These are phyloP conservation scores for Yoshiicerus persimilis DNA, from an alignment of 1,140 invertebrate genomes.

Conservation along the genomic window DNA sequence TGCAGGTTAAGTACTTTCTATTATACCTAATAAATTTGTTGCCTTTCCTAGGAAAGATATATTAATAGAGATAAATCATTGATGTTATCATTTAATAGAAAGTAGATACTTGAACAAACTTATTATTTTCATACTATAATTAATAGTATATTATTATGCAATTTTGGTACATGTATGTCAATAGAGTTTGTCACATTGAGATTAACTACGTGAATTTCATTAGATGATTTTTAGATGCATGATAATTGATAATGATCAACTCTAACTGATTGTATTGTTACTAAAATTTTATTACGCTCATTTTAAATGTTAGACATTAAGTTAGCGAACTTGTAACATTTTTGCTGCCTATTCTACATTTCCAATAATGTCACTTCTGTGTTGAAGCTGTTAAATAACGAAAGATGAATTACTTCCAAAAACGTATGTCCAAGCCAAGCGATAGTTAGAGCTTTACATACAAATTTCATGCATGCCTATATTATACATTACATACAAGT, in stretches of 20 bases:
- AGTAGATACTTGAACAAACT: background rate
- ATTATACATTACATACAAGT: background rate
- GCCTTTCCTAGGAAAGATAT: background rate
- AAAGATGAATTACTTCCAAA: background rate
- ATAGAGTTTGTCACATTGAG: background rate
- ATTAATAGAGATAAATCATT: background rate
- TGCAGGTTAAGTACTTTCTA: background rate
- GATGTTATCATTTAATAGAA: background rate
- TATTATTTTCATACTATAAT: background rate
- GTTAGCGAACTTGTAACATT: background rate
- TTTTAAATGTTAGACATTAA: background rate
- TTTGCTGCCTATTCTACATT: background rate
- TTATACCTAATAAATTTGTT: background rate
- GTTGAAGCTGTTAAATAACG: background rate
- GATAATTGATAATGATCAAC: too few relatives aligned
- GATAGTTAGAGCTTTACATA: constrained; percentile 1
- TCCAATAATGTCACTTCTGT: background rate
- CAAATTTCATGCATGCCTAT: background rate
- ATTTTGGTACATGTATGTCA: background rate
- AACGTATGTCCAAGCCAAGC: background rate
- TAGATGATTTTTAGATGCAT: background rate
- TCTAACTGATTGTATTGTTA: background rate
- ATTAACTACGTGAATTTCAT: background rate
- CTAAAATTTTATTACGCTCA: background rate
- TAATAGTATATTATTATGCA: background rate